Evolutionary conservation across 1,140 invertebrate species (phyloP), one percentile per base, ranked within the genome.

Genomic region (Spodoptera frugiperda): DNA sequence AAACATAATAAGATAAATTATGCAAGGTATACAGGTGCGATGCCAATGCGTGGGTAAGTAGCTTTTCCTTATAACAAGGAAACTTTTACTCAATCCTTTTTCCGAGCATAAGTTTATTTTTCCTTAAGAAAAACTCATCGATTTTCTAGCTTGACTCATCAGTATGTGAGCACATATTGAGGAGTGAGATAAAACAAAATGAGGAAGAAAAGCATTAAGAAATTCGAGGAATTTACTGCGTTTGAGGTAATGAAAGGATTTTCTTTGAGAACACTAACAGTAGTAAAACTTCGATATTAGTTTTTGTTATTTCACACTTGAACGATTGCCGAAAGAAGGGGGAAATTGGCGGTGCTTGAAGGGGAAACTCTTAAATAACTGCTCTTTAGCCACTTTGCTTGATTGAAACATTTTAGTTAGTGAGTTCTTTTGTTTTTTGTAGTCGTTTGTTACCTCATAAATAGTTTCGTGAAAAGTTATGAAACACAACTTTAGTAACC

Each of bases 261-360:
- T 63, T 63, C 59, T 63, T 63, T 63, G 33, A 63, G 33, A 44
- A 63, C 39, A 63, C 59, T 44, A 17, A n/a, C 9, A 63, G 10
- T 33, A 63, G 59, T 63, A 63, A 63, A 63, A 63, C 33, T 63
- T 63, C 17, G 33, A 63, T 63, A 63, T 63, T 63, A 63, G 59
- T 63, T 63, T 63, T 63, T 63, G 33, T 63, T 63, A 63, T 44
- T 63, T 63, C 33, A 63, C 59, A 63, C 59, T 46, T 44, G 59
- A 63, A 63, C 33, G 59, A 44, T 63, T 46, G 59, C 59, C 19
- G 33, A 17, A 63, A 63, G 59, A 44, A 39, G 59, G 59, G 33
- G 59, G 11, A 39, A 39, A 33, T 17, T 12, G 14, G 44, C 30
- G 39, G 39, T 44, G 15, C 15, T 63, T 44, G 59, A 63, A 46